A percentile compares a stretch with the other conserved stretches of the same genome.
Evolutionary conservation across 1,140 invertebrate species (phyloP).

Genomic region (Condylostylus longicornis): DNA sequence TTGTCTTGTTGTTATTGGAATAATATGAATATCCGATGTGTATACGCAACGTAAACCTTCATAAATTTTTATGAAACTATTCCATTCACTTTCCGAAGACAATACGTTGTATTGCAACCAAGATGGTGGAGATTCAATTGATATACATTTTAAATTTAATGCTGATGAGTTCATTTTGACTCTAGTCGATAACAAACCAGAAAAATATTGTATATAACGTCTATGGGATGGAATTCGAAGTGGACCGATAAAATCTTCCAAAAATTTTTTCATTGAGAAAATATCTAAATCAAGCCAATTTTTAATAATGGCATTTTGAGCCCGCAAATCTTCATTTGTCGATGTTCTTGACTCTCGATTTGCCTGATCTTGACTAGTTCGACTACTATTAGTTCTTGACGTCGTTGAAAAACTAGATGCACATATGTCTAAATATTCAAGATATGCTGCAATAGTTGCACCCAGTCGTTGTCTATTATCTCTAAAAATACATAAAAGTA

Average conservation of each 20-base stretch:
- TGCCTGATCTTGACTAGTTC: too few species aligned
- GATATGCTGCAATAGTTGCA: slow-evolving; percentile 5
- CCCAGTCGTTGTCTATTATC: slow-evolving; percentile 6
- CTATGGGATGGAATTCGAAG: slow-evolving; percentile 54
- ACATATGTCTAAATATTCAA: slow-evolving; percentile 8
- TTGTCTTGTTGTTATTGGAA: slow-evolving; percentile 9
- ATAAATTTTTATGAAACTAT: slow-evolving; percentile 47
- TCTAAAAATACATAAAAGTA: slow-evolving; percentile 5
- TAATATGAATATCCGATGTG: slow-evolving; percentile 35
- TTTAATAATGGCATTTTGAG: slow-evolving; percentile 4
- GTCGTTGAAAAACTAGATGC: slow-evolving; percentile 3
- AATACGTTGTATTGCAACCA: slow-evolving; percentile 4
- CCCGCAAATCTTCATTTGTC: slow-evolving; percentile 4
- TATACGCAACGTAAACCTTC: slow-evolving; percentile 58
- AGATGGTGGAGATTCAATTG: slow-evolving; percentile 7
- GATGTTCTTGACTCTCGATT: too few species aligned
- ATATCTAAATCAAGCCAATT: slow-evolving; percentile 38
- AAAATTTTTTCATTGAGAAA: slow-evolving; percentile 64
- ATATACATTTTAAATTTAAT: slow-evolving; percentile 35
- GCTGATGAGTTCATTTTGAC: slow-evolving; percentile 47
- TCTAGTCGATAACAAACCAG: slow-evolving; percentile 45
- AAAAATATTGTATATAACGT: slow-evolving; percentile 55
- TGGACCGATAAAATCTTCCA: slow-evolving; percentile 55
- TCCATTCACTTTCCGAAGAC: slow-evolving; percentile 48
- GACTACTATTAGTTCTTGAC: too few species aligned